Evolutionary conservation across 2,797 vertebrate species (phyloP), one percentile per base, ranked within the genome.

Genomic region (Tokudaia tokunoshimensis): DNA sequence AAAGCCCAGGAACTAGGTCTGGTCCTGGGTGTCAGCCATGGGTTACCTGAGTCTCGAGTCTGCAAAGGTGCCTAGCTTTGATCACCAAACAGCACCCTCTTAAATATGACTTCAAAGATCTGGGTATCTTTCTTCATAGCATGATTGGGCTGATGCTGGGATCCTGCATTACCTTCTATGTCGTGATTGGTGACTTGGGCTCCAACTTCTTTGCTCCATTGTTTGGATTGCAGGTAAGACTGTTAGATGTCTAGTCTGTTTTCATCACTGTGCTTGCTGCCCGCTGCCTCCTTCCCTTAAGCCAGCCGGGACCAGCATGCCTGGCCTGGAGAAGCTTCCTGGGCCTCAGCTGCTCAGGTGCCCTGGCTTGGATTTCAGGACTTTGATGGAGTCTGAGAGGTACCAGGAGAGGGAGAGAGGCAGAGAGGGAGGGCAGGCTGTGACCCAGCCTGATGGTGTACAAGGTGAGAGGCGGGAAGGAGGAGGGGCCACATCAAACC

Each of bases 131-230:
- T 15, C 0, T 84, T 67, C 44, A 65, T 97, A 99, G 99, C 98
- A 99, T 99, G 99, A 99, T 99, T 1, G 99, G 99, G 47, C 98
- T 99, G 98, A 99, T 99, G 99, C 95, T 99, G 98, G 99, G 99
- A 8, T 99, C 99, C n/a, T 99, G 99, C 93, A 99, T 99, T 1
- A 99, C 99, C 93, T 99, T 99, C 99, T 99, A 99, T 0, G 99
- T 99, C 0, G 99, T 99, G 97, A 99, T 99, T 9, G 99, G 99
- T 0, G 99, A 99, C 97, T 97, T 99, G 97, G 99, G 99, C 17
- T 99, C 99, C 94, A 99, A 98, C 97, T 99, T 99, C 98, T 99
- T 99, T 76, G 99, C 99, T 37, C 99, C 99, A 96, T 98, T 99
- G 91, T 98, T 99, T 59, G 99, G 99, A 90, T 98, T 99, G 74